Base-by-base conservation (phyloP, 1,140 invertebrate genomes). In the Atta cephalotes region DNA sequence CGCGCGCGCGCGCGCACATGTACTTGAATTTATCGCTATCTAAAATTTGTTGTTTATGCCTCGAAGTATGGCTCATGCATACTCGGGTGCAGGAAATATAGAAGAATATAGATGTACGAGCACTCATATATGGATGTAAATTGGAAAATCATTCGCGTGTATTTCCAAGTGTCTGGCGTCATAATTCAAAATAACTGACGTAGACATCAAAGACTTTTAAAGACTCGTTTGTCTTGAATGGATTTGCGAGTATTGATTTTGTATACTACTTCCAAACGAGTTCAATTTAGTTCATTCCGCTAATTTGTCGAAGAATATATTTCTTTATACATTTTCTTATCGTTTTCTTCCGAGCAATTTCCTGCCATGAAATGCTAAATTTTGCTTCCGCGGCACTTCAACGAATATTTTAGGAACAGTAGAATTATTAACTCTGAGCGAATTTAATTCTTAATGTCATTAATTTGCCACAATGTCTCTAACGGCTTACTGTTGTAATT, bases 131-230 rank as follows among this genome's bases (percentile, higher is more conserved):
- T 56, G 3, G 3, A 28, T 31, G 25, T 82, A 74, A 74, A 25
- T 49, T 49, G 39, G 25, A 49, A 82, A 56, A 74, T 74, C 35
- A 39, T 49, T 82, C 21, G 51, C 39, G 53, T 62, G 56, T 74
- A 82, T 74, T 82, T 82, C 25, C 18, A 82, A 12, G 25, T 25
- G 28, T 62, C 68, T 58, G 78, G 70, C 65, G 65, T 80, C 78
- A 35, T 53, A 25, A 80, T 80, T 25, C n/a, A 21, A 68, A 45
- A 68, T 70, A 68, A 7, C 28, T 80, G 63, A 70, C 28, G 77
- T 39, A 53, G 62, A 10, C 51, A 68, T 35, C 62, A 58, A 82
- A 35, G 53, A 49, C 79, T 25, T 71, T 72, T 60, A 72, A 82
- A 72, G 53, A 12, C 21, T 39, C 31, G 35, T 81, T 60, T 51